A percentile compares a stretch with the other conserved stretches of the same genome.
These are phyloP conservation scores for Anastrepha ludens DNA, from an alignment of 1,140 invertebrate genomes.

Conservation along the genomic window DNA sequence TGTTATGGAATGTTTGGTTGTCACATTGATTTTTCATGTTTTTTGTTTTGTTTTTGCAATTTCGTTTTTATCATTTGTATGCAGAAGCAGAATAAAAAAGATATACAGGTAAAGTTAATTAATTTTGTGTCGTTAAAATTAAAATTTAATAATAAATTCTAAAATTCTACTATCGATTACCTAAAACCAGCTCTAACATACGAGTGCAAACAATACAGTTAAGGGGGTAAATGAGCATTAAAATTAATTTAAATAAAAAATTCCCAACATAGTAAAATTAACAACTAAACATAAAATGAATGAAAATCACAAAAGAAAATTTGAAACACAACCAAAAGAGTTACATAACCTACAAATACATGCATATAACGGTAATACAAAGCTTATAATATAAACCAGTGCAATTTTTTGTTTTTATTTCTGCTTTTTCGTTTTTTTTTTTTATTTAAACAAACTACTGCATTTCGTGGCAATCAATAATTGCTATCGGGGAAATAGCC, in stretches of 20 bases:
- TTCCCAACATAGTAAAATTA: not conserved
- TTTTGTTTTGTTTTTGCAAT: not conserved
- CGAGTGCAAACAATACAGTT: too few species aligned
- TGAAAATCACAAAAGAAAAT: not conserved
- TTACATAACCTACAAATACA: not conserved
- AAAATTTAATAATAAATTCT: slow-evolving; percentile 1
- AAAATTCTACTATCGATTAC: too few species aligned
- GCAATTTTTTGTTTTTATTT: not conserved
- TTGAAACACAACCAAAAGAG: not conserved
- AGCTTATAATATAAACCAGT: slow-evolving; percentile 6
- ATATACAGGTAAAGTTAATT: not conserved
- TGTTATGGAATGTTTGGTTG: slow-evolving; percentile 28
- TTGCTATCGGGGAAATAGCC: not conserved
- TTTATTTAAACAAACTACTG: not conserved
- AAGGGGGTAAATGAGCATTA: too few species aligned
- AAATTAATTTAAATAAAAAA: too few species aligned
- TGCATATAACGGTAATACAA: not conserved
- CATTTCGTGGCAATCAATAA: not conserved
- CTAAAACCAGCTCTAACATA: too few species aligned
- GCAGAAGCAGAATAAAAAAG: not conserved
- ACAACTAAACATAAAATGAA: not conserved
- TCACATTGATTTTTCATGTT: not conserved
- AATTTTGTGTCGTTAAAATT: not conserved
- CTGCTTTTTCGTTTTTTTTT: not conserved
- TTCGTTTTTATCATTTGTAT: not conserved